Evolutionary conservation across 2,113 vertebrate genomes (phyloP), one percentile per base, ranked within the genome.

Genomic region (Microcebus tavaratra): DNA sequence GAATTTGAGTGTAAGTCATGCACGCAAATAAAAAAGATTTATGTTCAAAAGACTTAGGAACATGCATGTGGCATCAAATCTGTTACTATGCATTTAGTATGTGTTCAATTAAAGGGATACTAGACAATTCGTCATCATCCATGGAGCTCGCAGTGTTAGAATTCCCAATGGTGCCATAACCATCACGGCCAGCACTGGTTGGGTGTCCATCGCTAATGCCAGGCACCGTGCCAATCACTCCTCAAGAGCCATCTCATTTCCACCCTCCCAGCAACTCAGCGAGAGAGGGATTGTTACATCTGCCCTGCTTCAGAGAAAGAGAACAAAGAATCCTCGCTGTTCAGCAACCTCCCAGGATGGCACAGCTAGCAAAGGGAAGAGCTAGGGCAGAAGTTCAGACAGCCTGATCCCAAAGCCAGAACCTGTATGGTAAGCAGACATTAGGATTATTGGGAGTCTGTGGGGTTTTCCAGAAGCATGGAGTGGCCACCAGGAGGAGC

Each of bases 1-100:
- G 72, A 45, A 34, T 68, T 12, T 67, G 8, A 63, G 25, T 72
- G 21, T 53, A 10, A 42, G 11, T 1, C 34, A 78, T 42, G 5
- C 8, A 13, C 23, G 48, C 13, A 75, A 90, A 76, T 8, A 36
- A 67, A 76, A 57, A 45, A 55, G 0, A 63, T 48, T 12, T 12
- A 36, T 17, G 36, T 14, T 67, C 36, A 48, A 67, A 42, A 36
- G 29, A 31, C 10, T n/a, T 21, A 83, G 6, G 4, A 27, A 8
- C 42, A 29, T 2, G 7, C 36, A 67, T 2, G 9, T 1, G 31
- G 57, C 4, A 8, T 57, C 25, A 4, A 34, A 6, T 6, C 18
- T 72, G 27, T 48, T 6, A 75, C 39, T 72, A 4, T 75, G 72
- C 39, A 29, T 75, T 45, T 45, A 27, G 14, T 45, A 45, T 45